A percentile compares a stretch with the other conserved stretches of the same genome.
Conservation (phyloP, 2,888 invertebrate species). For the Torymus tubicola region DNA sequence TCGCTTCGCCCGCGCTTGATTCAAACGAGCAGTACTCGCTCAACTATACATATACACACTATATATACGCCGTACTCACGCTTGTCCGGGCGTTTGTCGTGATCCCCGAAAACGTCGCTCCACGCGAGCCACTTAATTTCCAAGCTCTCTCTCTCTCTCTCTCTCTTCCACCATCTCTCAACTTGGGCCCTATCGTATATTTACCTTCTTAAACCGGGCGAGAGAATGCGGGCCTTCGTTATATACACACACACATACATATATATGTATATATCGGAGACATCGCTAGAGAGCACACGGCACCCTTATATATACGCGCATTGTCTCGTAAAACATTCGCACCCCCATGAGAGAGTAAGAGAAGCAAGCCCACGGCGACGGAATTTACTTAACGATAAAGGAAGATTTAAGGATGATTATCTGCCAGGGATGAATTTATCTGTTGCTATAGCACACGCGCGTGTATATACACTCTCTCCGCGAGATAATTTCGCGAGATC, state of each 20-base stretch:
- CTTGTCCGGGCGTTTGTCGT: neutral
- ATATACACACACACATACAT: neutral
- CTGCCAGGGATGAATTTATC: slow-evolving; percentile 66
- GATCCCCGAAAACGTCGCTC: slow-evolving; percentile 3
- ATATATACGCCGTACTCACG: neutral
- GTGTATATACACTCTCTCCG: neutral
- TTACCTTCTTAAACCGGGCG: slow-evolving; percentile 26
- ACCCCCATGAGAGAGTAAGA: slow-evolving; percentile 46
- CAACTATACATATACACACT: too few species aligned
- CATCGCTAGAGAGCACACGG: neutral
- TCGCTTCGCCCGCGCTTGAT: too few species aligned
- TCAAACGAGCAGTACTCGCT: too few species aligned
- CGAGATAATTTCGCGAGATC: slow-evolving; percentile 26
- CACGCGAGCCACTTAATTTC: slow-evolving; percentile 23
- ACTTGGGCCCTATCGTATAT: slow-evolving; percentile 15
- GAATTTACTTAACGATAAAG: slow-evolving; percentile 69
- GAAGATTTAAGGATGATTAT: slow-evolving; percentile 67
- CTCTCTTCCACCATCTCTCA: neutral
- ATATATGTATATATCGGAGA: neutral
- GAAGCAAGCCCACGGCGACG: slow-evolving; percentile 24
- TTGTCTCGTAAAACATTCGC: slow-evolving; percentile 61
- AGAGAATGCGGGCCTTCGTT: slow-evolving; percentile 39
- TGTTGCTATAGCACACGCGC: slow-evolving; percentile 42
- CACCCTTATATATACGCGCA: slow-evolving; percentile 58
- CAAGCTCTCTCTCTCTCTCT: neutral